Conservation (phyloP, 2,113 vertebrate genomes). For the Pogonocichla stellata region DNA sequence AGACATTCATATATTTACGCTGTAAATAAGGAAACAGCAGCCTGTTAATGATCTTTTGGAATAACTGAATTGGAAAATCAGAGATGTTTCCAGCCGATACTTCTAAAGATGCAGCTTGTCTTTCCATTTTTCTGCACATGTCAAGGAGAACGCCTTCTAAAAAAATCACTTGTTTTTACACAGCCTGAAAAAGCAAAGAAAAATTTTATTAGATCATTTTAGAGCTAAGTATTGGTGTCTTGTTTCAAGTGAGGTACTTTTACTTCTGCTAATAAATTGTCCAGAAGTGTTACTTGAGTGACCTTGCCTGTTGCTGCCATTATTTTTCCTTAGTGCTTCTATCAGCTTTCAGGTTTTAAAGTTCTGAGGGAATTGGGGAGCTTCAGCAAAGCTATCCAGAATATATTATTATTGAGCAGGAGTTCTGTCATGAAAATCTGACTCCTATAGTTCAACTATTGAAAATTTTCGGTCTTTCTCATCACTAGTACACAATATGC, state of each 20-base stretch:
- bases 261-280: neutral
- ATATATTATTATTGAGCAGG: neutral
- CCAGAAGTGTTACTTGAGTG: neutral
- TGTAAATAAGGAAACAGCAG: neutral
- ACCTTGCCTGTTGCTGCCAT: neutral
- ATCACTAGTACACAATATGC: neutral
- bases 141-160: neutral
- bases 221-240: neutral
- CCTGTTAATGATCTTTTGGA: neutral
- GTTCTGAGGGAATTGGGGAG: neutral
- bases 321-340: neutral
- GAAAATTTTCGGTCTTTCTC: neutral
- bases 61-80: neutral
- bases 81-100: neutral
- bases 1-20: neutral
- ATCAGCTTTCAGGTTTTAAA: neutral
- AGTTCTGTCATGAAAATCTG: neutral
- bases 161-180: neutral
- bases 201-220: neutral
- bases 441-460: neutral
- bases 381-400: neutral
- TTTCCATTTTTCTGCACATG: neutral
- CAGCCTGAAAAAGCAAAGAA: neutral
- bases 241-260: neutral
- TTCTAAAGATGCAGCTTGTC: neutral